Conservation (phyloP, 2,888 invertebrate species). For the Chelonus formosanus region DNA sequence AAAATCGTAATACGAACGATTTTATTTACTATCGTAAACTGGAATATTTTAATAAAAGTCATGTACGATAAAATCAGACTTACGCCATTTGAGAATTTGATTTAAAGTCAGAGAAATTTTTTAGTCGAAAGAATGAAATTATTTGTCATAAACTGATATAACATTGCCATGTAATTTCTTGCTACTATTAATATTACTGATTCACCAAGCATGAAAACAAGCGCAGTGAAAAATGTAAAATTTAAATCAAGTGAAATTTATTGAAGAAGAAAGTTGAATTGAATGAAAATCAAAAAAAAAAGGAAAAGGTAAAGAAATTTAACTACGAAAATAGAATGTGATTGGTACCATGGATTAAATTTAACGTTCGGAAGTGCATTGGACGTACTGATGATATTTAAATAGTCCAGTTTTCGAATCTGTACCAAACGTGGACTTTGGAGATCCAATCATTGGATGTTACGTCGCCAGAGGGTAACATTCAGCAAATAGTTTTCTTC, state of each 20-base stretch:
- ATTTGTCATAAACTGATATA: too few relatives aligned
- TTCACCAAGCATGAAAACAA: neutral
- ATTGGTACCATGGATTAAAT: conserved; percentile 24
- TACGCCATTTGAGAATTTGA: too few relatives aligned
- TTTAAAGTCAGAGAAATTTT: too few relatives aligned
- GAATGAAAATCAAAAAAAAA: neutral
- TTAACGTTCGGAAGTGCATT: neutral
- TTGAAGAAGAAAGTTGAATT: neutral
- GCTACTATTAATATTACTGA: too few relatives aligned
- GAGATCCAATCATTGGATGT: conserved; percentile 24
- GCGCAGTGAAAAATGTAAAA: conserved; percentile 4
- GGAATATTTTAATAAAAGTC: too few relatives aligned
- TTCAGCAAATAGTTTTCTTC: conserved; percentile 3
- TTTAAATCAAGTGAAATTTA: conserved; percentile 5
- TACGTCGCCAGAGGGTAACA: conserved; percentile 4
- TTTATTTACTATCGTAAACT: too few relatives aligned
- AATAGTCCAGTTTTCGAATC: conserved; percentile 23
- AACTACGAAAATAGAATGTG: conserved; percentile 31
- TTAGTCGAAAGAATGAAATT: too few relatives aligned
- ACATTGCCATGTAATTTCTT: too few relatives aligned
- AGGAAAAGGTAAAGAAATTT: conserved; percentile 16
- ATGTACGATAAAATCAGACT: too few relatives aligned
- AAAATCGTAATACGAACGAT: too few relatives aligned
- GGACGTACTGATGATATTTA: conserved; percentile 25
- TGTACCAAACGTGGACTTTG: conserved; percentile 12